Base-by-base conservation (phyloP, 2,888 invertebrate genomes). In the Vesta saturnalis region DNA sequence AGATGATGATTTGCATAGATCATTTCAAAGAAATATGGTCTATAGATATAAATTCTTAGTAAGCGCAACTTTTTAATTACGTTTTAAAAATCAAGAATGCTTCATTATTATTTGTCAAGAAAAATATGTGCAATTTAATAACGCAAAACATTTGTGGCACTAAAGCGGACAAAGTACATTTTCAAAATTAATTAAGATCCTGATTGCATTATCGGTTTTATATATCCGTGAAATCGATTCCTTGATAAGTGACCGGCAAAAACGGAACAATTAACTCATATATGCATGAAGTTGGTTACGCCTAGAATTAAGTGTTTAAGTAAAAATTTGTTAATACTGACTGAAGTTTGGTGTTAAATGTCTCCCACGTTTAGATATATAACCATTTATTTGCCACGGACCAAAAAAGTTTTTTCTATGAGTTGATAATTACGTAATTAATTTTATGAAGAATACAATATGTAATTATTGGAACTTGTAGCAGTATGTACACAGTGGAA, bases 31-130 rank as follows among this genome's bases (percentile, higher is more conserved):
- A 39, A 39, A 39, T n/a, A n/a, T 8, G 1, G 39, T n/a, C n/a
- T n/a, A n/a, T n/a, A n/a, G n/a, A 39, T 2, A 39, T n/a, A 39
- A 39, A 12, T 39, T 39, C 39, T 39, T 1, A 39, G 39, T 39
- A 39, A n/a, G 39, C 39, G 39, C n/a, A 39, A 1, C 12, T 2
- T 39, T 39, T 39, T 39, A 39, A 39, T 39, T 39, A 39, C n/a
- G n/a, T n/a, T n/a, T n/a, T n/a, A 39, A 39, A 39, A 39, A 39
- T 39, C 39, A 39, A 39, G 39, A n/a, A 39, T 39, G 39, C 39
- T 2, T n/a, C n/a, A 39, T n/a, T 2, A 23, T 23, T 5, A 39
- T 39, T 3, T 39, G 39, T n/a, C 2, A 39, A n/a, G 39, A 39
- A 39, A 39, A 39, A 39, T 39, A 10, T 39, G 2, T 2, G 39